Evolutionary conservation across 2,888 invertebrate genomes (phyloP).

Genomic region (Lithophane semibrunnea): DNA sequence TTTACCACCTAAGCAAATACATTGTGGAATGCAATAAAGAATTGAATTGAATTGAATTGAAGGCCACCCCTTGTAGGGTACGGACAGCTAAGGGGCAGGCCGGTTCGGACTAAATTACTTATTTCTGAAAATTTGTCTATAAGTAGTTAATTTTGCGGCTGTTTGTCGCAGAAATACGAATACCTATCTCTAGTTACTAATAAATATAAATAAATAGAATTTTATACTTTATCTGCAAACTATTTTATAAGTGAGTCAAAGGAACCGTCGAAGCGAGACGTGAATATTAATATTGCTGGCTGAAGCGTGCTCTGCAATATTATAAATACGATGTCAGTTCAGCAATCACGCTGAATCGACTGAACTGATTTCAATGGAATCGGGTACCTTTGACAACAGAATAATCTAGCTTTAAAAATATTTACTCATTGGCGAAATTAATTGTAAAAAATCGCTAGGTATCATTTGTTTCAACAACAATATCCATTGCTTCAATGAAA

Average conservation of each 20-base stretch:
- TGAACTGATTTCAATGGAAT: slow-evolving; percentile 25
- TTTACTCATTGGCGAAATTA: background rate
- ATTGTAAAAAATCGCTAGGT: background rate
- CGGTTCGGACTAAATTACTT: too few relatives aligned
- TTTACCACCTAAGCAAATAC: too few relatives aligned
- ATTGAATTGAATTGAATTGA: too few relatives aligned
- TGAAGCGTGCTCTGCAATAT: slow-evolving; percentile 13
- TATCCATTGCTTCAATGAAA: background rate
- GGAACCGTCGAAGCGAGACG: slow-evolving; percentile 18
- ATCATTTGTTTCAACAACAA: background rate
- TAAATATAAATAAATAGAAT: slow-evolving; percentile 5
- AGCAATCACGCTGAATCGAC: slow-evolving; percentile 17
- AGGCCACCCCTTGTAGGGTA: too few relatives aligned
- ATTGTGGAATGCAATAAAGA: too few relatives aligned
- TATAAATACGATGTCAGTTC: slow-evolving; percentile 17
- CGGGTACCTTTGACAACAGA: background rate
- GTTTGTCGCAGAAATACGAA: background rate
- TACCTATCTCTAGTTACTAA: background rate
- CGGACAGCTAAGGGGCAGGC: too few relatives aligned
- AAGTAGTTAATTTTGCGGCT: background rate
- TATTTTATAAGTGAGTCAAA: slow-evolving; percentile 12
- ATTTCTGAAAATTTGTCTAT: background rate
- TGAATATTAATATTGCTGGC: slow-evolving; percentile 30
- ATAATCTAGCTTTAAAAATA: background rate
- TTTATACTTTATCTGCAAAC: slow-evolving; percentile 7